Evolutionary conservation across 2,113 vertebrate genomes (phyloP).

Genomic region (Todiramphus saurophagus): DNA sequence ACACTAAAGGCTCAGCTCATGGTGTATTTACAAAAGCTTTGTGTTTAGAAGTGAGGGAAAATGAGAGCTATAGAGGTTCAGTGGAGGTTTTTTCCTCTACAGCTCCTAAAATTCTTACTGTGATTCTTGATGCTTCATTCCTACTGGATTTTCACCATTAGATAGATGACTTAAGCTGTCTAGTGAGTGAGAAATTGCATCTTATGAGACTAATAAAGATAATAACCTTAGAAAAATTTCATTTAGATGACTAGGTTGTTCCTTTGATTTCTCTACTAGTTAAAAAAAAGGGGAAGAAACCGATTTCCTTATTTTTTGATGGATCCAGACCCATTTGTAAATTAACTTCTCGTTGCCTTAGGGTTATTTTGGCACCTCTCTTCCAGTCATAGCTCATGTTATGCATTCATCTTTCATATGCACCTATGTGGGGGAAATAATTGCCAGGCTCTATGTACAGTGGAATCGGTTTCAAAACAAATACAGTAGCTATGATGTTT

Average conservation of each 20-base stretch:
- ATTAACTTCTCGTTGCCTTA: neutral
- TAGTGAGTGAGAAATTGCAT: neutral
- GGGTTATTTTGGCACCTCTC: neutral
- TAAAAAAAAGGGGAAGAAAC: neutral
- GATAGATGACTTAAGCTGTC: neutral
- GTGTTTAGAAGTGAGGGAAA: neutral
- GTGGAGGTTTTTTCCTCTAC: neutral
- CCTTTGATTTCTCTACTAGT: neutral
- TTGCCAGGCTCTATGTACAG: neutral
- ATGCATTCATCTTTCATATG: neutral
- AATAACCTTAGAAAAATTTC: neutral
- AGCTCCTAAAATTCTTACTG: neutral
- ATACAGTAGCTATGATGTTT: neutral
- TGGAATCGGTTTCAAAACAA: neutral
- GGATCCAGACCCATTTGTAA: neutral
- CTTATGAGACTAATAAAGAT: neutral
- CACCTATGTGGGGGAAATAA: rapidly evolving
- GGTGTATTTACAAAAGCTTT: neutral
- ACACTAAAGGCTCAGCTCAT: neutral
- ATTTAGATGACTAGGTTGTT: neutral
- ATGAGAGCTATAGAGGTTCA: neutral
- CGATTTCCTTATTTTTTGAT: neutral
- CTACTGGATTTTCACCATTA: neutral
- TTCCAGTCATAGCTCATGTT: neutral
- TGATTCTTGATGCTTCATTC: neutral